These are phyloP conservation scores for Papilio glaucus DNA, from an alignment of 1,140 invertebrate species.

Conservation along the genomic window DNA sequence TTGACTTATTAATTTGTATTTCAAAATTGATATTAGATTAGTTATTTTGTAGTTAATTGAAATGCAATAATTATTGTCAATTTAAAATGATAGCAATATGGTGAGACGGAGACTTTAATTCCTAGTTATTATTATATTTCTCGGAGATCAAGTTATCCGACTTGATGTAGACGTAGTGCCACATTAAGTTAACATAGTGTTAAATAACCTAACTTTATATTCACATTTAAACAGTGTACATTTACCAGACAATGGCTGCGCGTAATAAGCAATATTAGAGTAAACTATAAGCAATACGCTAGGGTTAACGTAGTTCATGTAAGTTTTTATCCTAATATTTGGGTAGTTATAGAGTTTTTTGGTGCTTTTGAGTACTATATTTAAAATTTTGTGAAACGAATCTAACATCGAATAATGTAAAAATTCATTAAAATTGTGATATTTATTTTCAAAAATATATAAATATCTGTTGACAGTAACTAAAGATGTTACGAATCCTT, in stretches of 20 bases:
- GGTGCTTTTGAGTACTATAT: constrained; percentile 77
- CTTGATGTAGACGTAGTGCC: constrained; percentile 59
- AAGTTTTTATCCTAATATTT: constrained; percentile 63
- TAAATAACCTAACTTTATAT: constrained; percentile 40
- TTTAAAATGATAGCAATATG: constrained; percentile 20
- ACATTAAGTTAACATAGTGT: constrained; percentile 49
- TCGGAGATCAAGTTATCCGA: constrained; percentile 46
- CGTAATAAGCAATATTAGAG: constrained; percentile 76
- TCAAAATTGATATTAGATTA: constrained; percentile 25
- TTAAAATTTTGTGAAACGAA: constrained; percentile 65
- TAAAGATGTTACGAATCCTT: constrained; percentile 46
- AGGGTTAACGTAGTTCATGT: constrained; percentile 65
- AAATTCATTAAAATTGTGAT: constrained; percentile 65
- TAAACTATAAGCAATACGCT: constrained; percentile 78
- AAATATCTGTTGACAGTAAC: constrained; percentile 47
- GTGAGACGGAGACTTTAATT: constrained; percentile 36
- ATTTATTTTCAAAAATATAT: constrained; percentile 59
- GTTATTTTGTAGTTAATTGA: constrained; percentile 16
- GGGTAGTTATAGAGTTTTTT: constrained; percentile 74
- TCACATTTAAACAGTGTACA: constrained; percentile 32
- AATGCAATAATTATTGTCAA: constrained; percentile 24
- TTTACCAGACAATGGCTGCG: constrained; percentile 63
- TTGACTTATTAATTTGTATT: constrained; percentile 38
- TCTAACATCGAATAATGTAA: constrained; percentile 74
- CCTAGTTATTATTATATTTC: constrained; percentile 53